A percentile compares a stretch with the other conserved stretches of the same genome.
These are phyloP conservation scores for Platycheirus albimanus DNA, from an alignment of 2,888 invertebrate genomes.

Conservation along the genomic window DNA sequence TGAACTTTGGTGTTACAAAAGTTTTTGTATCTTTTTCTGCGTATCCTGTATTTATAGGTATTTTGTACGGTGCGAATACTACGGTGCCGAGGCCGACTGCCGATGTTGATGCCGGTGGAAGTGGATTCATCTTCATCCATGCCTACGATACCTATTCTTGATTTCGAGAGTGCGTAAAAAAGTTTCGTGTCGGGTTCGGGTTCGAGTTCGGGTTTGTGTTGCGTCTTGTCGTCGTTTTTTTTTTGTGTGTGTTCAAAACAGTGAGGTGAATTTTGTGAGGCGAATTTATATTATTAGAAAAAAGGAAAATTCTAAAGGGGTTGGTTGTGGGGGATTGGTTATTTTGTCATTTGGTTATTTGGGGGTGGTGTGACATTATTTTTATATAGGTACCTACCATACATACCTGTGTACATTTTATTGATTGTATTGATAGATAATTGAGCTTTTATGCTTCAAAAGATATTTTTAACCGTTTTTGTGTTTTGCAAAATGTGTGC, in stretches of 20 bases:
- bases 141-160: conserved; percentile 4
- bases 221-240: too few species aligned
- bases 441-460: conserved; percentile 55
- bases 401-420: not conserved
- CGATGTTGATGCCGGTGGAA: not conserved
- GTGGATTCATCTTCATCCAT: conserved; percentile 1
- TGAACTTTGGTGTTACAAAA: conserved; percentile 24
- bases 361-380: conserved; percentile 29
- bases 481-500: conserved; percentile 8
- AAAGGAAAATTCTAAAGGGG: not conserved
- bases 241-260: conserved; percentile 23
- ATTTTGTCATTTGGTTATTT: too few species aligned
- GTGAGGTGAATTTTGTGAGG: conserved; percentile 21
- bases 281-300: not conserved
- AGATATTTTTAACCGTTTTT: conserved; percentile 36
- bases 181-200: conserved; percentile 18
- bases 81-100: too few species aligned
- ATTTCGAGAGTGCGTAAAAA: conserved; percentile 27
- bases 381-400: conserved; percentile 28
- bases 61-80: conserved; percentile 4
- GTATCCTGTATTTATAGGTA: conserved; percentile 41
- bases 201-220: too few species aligned
- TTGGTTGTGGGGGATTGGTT: conserved; percentile 25
- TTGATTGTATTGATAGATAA: conserved; percentile 67
- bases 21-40: conserved; percentile 23